Percentiles rank a stretch among this genome's conserved stretches.
Evolutionary conservation across 2,113 vertebrate species (phyloP).

Genomic region (Mus musculus): DNA sequence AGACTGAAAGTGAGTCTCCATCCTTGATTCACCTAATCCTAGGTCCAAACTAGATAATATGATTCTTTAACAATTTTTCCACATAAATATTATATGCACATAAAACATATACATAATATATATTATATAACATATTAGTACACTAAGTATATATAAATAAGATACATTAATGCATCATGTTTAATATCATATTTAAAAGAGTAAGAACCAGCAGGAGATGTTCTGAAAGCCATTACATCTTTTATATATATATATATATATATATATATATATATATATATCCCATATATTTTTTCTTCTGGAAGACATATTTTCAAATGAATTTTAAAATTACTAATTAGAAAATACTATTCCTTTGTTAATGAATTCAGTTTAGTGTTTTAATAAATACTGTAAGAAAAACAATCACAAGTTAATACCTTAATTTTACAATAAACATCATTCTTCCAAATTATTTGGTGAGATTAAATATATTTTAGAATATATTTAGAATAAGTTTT

Average conservation of each 20-base stretch:
- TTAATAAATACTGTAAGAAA: not conserved
- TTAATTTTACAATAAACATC: not conserved
- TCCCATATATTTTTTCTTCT: too few relatives aligned
- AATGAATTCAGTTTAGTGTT: not conserved
- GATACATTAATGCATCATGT: constrained; percentile 40
- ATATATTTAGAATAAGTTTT: not conserved
- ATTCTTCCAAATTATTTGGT: not conserved
- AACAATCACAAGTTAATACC: not conserved
- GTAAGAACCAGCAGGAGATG: not conserved
- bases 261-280: too few relatives aligned
- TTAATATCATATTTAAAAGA: constrained; percentile 16
- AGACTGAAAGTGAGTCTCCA: not conserved
- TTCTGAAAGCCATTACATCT: constrained; percentile 39
- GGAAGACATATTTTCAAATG: not conserved
- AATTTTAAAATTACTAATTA: constrained; percentile 2
- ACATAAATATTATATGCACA: not conserved
- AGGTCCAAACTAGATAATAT: not conserved
- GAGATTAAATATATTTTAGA: not conserved
- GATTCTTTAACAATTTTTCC: not conserved
- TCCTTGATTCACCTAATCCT: not conserved
- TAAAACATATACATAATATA: too few relatives aligned
- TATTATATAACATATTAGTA: too few relatives aligned
- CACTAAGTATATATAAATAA: not conserved
- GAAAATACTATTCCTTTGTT: not conserved
- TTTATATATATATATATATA: too few relatives aligned